Conservation (phyloP, 2,113 vertebrate genomes). For the Tautogolabrus adspersus region DNA sequence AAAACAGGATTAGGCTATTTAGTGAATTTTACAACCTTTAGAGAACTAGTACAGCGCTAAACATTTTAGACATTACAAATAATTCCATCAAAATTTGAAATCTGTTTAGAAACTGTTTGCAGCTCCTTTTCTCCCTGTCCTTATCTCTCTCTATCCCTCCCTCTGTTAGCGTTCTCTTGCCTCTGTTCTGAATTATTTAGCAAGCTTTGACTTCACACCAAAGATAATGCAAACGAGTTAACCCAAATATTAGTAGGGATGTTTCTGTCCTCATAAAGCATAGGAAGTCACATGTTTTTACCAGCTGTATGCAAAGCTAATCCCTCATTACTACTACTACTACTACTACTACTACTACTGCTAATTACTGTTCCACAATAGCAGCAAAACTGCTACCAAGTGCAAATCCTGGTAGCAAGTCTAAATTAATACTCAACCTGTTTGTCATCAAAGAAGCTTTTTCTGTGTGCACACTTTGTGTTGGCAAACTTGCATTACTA, state of each 20-base stretch:
- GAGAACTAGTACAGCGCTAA: neutral
- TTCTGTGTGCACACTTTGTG: neutral
- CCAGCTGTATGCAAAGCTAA: too few relatives aligned
- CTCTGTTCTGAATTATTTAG: neutral
- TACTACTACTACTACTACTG: neutral
- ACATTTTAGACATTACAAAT: neutral
- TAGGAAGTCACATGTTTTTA: neutral
- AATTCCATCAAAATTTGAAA: too few relatives aligned
- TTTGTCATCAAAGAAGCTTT: conserved; percentile 3
- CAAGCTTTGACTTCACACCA: neutral
- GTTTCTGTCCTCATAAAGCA: neutral
- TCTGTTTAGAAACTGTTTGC: neutral
- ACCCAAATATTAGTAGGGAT: neutral
- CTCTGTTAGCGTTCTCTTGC: neutral
- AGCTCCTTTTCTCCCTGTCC: neutral
- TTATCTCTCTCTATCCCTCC: too few relatives aligned
- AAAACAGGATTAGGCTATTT: neutral
- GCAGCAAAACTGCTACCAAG: neutral
- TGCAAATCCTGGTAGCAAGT: neutral
- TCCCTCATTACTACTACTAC: neutral
- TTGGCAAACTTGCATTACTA: neutral
- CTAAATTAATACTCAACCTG: conserved; percentile 21
- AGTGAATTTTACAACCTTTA: neutral
- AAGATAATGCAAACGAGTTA: neutral
- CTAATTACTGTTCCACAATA: neutral